Base-by-base conservation (phyloP, 2,888 invertebrate species). In the Caenorhabditis sp. region DNA sequence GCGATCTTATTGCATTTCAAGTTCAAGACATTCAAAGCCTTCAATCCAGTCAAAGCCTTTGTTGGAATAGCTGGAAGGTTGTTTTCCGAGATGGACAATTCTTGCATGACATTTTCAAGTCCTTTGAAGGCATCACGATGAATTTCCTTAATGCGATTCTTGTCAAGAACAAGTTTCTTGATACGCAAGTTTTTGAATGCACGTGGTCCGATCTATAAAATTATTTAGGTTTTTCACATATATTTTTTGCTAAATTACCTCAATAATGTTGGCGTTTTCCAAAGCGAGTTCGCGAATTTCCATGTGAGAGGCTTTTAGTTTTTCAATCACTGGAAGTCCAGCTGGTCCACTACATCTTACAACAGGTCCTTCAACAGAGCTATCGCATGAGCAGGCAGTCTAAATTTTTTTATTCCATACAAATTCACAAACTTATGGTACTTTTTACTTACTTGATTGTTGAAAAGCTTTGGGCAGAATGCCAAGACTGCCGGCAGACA, bases 21-120 rank as follows among this genome's bases (percentile, higher is more conserved):
- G 68, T 77, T 84, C 38, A 88, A 77, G 5, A 85, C 80, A 61
- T 80, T 80, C 58, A 88, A 74, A 7, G 81, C 83, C 26, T 80
- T 79, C 31, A 87, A 69, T 17, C 78, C 77, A 14, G 64, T 58
- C 52, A 85, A 66, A 36, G 85, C 78, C 10, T 76, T 79, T 10
- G 80, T 83, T 21, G 86, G 87, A 26, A 83, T n/a, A 86, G 93
- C 92, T 17, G 91, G 91, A 54, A 96, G 88, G 83, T 92, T 83
- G 75, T 89, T 89, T 63, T 85, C 77, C 92, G 89, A 89, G 63
- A 95, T 90, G 88, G 94, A 95, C 52, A 95, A 90, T 88, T 93
- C 95, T 87, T 92, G 93, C 58, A 95, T 81, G 4, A 92, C 91
- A 25, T 90, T 90, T 82, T 95, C 95, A 88, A 95, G 93, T 0